Percentiles rank a stretch among this genome's conserved stretches.
Conservation (phyloP, 2,797 vertebrate species). For the Salarias fasciatus region DNA sequence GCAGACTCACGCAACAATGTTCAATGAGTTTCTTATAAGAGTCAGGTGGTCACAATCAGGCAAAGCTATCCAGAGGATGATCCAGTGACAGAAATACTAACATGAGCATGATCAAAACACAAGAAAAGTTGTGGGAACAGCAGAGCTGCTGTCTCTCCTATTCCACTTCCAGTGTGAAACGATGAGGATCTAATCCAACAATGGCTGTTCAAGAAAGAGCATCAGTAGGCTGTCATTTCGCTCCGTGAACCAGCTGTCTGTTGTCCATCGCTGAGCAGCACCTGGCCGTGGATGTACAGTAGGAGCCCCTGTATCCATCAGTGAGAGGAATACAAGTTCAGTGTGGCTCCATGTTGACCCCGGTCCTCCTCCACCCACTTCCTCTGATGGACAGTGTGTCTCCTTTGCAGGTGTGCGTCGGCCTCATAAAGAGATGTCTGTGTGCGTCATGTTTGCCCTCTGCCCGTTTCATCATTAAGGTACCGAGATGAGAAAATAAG, state of each 20-base stretch:
- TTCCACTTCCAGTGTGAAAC: too few relatives aligned
- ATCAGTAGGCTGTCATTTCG: conserved; percentile 3
- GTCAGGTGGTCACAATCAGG: too few relatives aligned
- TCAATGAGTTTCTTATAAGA: too few relatives aligned
- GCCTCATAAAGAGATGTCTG: conserved; percentile 81
- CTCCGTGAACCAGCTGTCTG: conserved; percentile 42
- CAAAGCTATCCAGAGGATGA: too few relatives aligned
- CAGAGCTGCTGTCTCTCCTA: too few relatives aligned
- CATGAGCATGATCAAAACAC: too few relatives aligned
- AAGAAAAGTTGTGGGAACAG: too few relatives aligned
- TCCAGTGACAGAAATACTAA: too few relatives aligned
- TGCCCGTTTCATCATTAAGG: conserved; percentile 77
- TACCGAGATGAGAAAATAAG: conserved; percentile 76
- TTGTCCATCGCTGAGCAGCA: conserved; percentile 44
- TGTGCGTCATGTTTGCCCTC: conserved; percentile 71
- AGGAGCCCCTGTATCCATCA: conserved; percentile 51
- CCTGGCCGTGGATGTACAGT: conserved; percentile 50
- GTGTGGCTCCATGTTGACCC: conserved; percentile 60
- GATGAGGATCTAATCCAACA: too few relatives aligned
- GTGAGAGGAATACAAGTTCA: conserved; percentile 50
- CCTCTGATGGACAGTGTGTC: conserved; percentile 54
- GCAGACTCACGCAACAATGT: too few relatives aligned
- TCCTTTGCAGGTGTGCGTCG: conserved; percentile 77
- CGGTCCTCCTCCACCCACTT: conserved; percentile 43
- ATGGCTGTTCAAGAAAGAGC: too few relatives aligned